Evolutionary conservation across 2,888 invertebrate species (phyloP), one percentile per base, ranked within the genome.

Genomic region (Ramazzottius varieornatus): DNA sequence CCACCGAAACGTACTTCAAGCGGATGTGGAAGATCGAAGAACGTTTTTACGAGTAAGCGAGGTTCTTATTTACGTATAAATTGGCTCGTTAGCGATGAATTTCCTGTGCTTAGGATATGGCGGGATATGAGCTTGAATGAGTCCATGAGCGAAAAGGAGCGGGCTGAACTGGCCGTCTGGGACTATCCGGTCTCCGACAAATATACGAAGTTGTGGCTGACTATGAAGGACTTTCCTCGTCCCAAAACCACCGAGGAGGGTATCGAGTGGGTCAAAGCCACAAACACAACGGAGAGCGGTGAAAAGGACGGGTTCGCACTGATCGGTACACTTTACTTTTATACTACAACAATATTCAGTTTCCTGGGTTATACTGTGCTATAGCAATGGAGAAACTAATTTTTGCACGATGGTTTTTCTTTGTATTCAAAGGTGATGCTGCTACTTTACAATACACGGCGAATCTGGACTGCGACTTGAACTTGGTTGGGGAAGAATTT

Each of bases 141-240:
- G 76, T 90, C 88, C 65, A 76, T 94, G 65, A 83, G 84, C 32
- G 87, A 90, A 67, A 82, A 88, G 1, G 91, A 94, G 73, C 80
- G 93, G 33, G 88, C 93, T 0, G 88, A 92, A 75, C 76, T 94
- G 24, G 94, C 96, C 0, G 96, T 96, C 0, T 96, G 94, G 94
- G 94, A 96, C 75, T 96, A 96, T 75, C 96, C 96, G 0, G 92
- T 96, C 0, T 91, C 91, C 72, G 93, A 96, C 77, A 94, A 91
- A 73, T 96, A 91, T 76, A 94, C 92, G 46, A 96, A 94, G 78
- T 92, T 98, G 86, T 93, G 93, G 88, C 88, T 92, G 74, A 88
- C 89, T 0, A 96, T 94, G 90, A 81, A 83, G 71, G 84, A 84
- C 70, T 86, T 91, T 0, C 83, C 82, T 0, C 80, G 94, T 16